Percentiles rank a stretch among this genome's conserved stretches.
Evolutionary conservation across 2,797 vertebrate genomes (phyloP).

Genomic region (Cossypha caffra): DNA sequence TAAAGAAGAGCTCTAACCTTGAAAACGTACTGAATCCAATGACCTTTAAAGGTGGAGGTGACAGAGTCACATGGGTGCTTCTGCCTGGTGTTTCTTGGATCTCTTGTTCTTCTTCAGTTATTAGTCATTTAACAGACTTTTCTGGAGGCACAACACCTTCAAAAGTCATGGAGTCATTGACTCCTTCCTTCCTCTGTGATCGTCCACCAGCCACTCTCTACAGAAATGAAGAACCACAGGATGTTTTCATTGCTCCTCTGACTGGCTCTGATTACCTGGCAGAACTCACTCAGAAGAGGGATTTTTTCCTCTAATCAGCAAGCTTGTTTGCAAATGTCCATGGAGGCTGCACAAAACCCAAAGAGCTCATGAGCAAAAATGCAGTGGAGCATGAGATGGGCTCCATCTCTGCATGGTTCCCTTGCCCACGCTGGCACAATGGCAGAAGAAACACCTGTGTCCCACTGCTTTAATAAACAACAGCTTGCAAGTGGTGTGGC

Average conservation of each 20-base stretch:
- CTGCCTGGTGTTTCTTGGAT: not conserved
- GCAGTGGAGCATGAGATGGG: not conserved
- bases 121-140: not conserved
- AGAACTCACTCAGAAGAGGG: not conserved
- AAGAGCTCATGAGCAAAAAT: not conserved
- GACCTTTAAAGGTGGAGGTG: not conserved
- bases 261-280: not conserved
- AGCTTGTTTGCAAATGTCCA: not conserved
- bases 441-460: not conserved
- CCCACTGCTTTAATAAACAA: conserved; percentile 4
- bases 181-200: not conserved
- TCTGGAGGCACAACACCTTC: not conserved
- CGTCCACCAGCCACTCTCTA: not conserved
- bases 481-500: conserved; percentile 23
- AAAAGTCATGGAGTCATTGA: not conserved
- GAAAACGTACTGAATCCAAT: not conserved
- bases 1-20: not conserved
- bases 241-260: not conserved
- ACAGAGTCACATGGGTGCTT: not conserved
- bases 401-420: not conserved
- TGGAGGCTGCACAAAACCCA: not conserved
- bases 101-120: not conserved
- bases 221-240: not conserved
- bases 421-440: not conserved
- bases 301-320: not conserved